A percentile compares a stretch with the other conserved stretches of the same genome.
Conservation (phyloP, 2,888 invertebrate genomes). For the Piscicola geometra region DNA sequence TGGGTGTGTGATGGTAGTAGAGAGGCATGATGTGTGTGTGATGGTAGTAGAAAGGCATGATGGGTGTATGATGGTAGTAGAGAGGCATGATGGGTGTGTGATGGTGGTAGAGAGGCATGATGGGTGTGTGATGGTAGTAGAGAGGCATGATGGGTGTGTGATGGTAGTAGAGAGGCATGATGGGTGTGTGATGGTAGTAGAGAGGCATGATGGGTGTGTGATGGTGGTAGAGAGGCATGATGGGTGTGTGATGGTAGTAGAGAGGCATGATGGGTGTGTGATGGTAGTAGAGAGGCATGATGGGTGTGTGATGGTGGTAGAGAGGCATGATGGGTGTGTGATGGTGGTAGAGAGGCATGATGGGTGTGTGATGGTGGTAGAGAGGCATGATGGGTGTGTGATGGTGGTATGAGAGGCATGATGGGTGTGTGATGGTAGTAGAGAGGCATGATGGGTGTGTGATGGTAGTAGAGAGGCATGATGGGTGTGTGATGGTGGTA, state of each 20-base stretch:
- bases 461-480: too few relatives aligned
- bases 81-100: neutral
- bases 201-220: too few relatives aligned
- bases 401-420: neutral
- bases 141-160: too few relatives aligned
- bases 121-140: neutral
- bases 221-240: too few relatives aligned
- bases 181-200: too few relatives aligned
- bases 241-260: too few relatives aligned
- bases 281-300: too few relatives aligned
- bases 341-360: neutral
- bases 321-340: neutral
- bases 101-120: neutral
- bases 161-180: too few relatives aligned
- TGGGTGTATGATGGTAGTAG: neutral
- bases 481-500: constrained; percentile 11
- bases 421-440: neutral
- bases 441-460: too few relatives aligned
- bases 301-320: too few relatives aligned
- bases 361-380: neutral
- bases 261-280: too few relatives aligned
- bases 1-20: too few relatives aligned
- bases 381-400: neutral
- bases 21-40: neutral
- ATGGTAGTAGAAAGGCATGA: constrained; percentile 1